phyloP scores from a whole-genome alignment of 35 echinoderm and acorn worm species.

The Patiria miniata region DNA sequence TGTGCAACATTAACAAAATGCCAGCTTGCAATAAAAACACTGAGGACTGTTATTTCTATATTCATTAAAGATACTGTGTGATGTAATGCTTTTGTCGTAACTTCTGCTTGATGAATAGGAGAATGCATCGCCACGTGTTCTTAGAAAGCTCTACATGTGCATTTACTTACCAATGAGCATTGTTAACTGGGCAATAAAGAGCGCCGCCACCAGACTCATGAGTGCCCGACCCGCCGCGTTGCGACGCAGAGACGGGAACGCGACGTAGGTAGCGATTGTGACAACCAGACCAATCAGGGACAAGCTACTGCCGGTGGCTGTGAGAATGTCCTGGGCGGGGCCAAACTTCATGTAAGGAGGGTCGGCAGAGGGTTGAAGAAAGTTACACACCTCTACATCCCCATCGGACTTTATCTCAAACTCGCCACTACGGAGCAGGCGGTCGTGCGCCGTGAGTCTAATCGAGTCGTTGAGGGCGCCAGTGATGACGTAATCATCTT shows the following conservation, averaged over 20 bases:
- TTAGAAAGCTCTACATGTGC: too few relatives aligned
- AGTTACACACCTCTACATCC: neutral
- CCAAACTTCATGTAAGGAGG: too few relatives aligned
- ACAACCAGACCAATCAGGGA: slow-evolving; percentile 36
- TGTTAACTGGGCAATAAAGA: slow-evolving; percentile 24
- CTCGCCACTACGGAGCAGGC: neutral
- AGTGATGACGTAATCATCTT: neutral
- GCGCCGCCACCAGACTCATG: slow-evolving; percentile 19
- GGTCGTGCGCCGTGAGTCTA: neutral
- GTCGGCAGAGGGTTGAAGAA: neutral
- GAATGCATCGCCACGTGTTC: too few relatives aligned
- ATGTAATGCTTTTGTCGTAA: too few relatives aligned
- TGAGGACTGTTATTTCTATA: too few relatives aligned
- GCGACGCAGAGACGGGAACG: slow-evolving; percentile 35
- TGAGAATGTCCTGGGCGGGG: neutral
- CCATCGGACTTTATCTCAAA: slow-evolving; percentile 20
- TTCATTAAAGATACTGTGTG: too few relatives aligned
- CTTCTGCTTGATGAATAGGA: too few relatives aligned
- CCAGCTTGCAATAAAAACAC: too few relatives aligned
- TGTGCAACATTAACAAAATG: too few relatives aligned
- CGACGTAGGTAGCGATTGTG: slow-evolving; percentile 28
- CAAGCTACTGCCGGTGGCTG: slow-evolving; percentile 1
- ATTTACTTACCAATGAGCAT: slow-evolving; percentile 1
- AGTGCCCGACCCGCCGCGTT: slow-evolving; percentile 44
- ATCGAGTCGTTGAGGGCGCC: neutral